Evolutionary conservation across 2,888 invertebrate species (phyloP), one percentile per base, ranked within the genome.

Genomic region (Eupithecia abbreviata): DNA sequence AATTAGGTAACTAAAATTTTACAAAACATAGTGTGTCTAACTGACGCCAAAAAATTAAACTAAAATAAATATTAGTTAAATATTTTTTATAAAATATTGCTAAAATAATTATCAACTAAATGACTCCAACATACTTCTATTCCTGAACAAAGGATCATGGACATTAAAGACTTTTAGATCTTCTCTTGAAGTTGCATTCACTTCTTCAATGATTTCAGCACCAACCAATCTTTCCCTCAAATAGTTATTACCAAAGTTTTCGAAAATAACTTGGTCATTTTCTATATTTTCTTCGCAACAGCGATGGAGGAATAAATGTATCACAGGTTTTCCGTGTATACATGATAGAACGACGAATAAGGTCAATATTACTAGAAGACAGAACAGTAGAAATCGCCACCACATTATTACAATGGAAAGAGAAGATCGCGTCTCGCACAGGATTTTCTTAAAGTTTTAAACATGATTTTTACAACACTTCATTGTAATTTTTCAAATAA

Each of bases 231-330:
- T 83, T 75, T 94, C 94, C 71, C 88, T 90, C 0, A 93, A 78
- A 69, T 89, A 91, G 72, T 92, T 94, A 18, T 92, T 89, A 0
- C 90, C 89, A 13, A 92, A 90, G 80, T 91, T 91, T 73, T 93
- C 92, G 75, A 89, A 91, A 0, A 92, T 88, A 0, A 90, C 90
- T 75, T 91, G 91, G 76, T 93, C 93, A 68, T 93, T 93, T 78
- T 93, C 93, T 0, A 93, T 92, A 49, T 91, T 90, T 0, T 91
- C 92, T 13, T 89, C 89, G 71, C 92, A 93, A 78, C 93, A 93
- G 18, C 91, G 87, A 42, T 89, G 89, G 77, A 93, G 92, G 79
- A 92, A 92, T 0, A 93, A 79, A 71, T 92, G 89, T 0, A 90
- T 83, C 0, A 90, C 92, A 0, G 94, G 93, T 18, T 92, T 80